Evolutionary conservation across 2,888 invertebrate genomes (phyloP), one percentile per base, ranked within the genome.

Genomic region (Lycophotia porphyrea): DNA sequence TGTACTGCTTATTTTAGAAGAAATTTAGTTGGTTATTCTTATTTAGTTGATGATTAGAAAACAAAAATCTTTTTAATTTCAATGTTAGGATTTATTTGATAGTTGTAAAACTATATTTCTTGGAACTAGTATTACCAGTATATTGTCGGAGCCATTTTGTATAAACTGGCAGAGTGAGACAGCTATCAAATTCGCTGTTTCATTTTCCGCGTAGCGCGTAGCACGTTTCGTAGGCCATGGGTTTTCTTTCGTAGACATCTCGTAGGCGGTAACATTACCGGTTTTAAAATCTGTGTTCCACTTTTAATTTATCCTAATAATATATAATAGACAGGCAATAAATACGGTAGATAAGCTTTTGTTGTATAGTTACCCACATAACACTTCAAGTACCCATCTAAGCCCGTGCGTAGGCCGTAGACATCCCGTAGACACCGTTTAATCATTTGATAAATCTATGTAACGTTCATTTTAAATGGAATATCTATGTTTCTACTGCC

Each of bases 181-280:
- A 13, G n/a, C n/a, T 15, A 7, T 15, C 15, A n/a, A 47, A 18
- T 44, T 47, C 21, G 7, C 15, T 27, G 27, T 31, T 58, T 9
- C 13, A n/a, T 9, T 15, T 8, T 36, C 3, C 2, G n/a, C 44
- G 24, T 64, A 36, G 49, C n/a, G n/a, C 42, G 31, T 58, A 24
- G 61, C 60, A n/a, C n/a, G 31, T 52, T 0, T n/a, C 55, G 39
- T 61, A 61, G 47, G 1, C 21, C 47, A 21, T 49, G 18, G 15
- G 9, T 9, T 49, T 47, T 31, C 44, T 74, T 39, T 68, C 61
- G 18, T 49, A 42, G 61, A 34, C 74, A 49, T 49, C 21, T 60
- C 60, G n/a, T 49, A 49, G 49, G 18, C 13, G 5, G 9, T 2
- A 18, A 27, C 15, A 2, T 36, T 31, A 3, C 13, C 0, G 13